phyloP scores from a whole-genome alignment of 1,140 invertebrate genomes.

The Helicoverpa zea region DNA sequence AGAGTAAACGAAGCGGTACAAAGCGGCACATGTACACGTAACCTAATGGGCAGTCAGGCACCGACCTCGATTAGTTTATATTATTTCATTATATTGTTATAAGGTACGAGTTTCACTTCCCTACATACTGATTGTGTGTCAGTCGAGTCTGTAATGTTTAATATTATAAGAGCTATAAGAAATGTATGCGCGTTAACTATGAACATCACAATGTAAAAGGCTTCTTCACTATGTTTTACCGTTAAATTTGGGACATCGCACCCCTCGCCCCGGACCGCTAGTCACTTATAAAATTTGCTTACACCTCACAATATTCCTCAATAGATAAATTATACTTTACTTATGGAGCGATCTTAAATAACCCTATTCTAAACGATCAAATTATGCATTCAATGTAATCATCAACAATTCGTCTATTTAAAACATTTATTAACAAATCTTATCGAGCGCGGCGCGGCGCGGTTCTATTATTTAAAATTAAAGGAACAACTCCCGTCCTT shows the following conservation, averaged over 20 bases:
- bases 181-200: slow-evolving; percentile 82
- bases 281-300: slow-evolving; percentile 79
- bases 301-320: slow-evolving; percentile 77
- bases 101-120: slow-evolving; percentile 78
- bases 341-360: slow-evolving; percentile 86
- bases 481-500: slow-evolving; percentile 63
- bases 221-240: slow-evolving; percentile 79
- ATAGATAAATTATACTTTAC: slow-evolving; percentile 85
- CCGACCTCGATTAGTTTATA: slow-evolving; percentile 74
- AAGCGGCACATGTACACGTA: slow-evolving; percentile 72
- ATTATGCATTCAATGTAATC: slow-evolving; percentile 83
- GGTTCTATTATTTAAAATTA: slow-evolving; percentile 70
- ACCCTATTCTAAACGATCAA: slow-evolving; percentile 85
- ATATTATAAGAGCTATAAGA: slow-evolving; percentile 79
- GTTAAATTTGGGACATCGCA: slow-evolving; percentile 78
- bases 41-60: slow-evolving; percentile 79
- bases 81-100: slow-evolving; percentile 77
- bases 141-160: slow-evolving; percentile 75
- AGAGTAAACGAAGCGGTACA: slow-evolving; percentile 72
- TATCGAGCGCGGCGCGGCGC: slow-evolving; percentile 67
- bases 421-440: slow-evolving; percentile 82
- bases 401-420: slow-evolving; percentile 82
- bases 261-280: slow-evolving; percentile 75
- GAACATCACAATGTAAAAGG: slow-evolving; percentile 84
- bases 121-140: slow-evolving; percentile 77